Conservation (phyloP, 1,140 invertebrate genomes). For the Magallana gigas region DNA sequence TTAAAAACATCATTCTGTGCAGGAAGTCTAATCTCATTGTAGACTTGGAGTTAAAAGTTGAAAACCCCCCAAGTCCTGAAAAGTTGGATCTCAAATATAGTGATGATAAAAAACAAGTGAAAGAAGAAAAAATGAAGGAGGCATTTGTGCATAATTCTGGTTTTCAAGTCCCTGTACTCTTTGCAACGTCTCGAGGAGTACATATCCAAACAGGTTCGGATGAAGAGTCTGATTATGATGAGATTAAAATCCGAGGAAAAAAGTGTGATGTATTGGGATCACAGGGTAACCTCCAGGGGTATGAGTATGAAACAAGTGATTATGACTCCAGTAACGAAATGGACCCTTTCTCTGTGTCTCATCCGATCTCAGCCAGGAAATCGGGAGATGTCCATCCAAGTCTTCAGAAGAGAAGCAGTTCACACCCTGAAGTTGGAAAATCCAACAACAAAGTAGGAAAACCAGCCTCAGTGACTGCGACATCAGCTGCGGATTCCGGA, state of each 20-base stretch:
- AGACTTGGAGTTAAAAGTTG: slow-evolving; percentile 63
- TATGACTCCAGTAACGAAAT: slow-evolving; percentile 74
- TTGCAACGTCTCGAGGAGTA: slow-evolving; percentile 76
- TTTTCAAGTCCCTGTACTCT: slow-evolving; percentile 74
- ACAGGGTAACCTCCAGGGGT: slow-evolving; percentile 55
- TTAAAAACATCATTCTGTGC: slow-evolving; percentile 72
- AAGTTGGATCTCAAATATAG: slow-evolving; percentile 48
- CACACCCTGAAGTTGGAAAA: slow-evolving; percentile 60
- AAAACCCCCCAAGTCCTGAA: slow-evolving; percentile 42
- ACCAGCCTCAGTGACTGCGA: slow-evolving; percentile 46
- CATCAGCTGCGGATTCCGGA: slow-evolving; percentile 68
- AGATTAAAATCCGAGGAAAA: slow-evolving; percentile 58
- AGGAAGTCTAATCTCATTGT: slow-evolving; percentile 72
- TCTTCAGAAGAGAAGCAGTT: slow-evolving; percentile 55
- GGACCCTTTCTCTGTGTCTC: slow-evolving; percentile 70
- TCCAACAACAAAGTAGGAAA: slow-evolving; percentile 15
- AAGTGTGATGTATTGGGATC: slow-evolving; percentile 73
- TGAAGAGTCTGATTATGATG: slow-evolving; percentile 50
- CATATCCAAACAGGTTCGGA: slow-evolving; percentile 68
- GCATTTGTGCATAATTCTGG: slow-evolving; percentile 48
- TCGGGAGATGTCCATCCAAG: slow-evolving; percentile 49
- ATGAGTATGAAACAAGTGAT: slow-evolving; percentile 72
- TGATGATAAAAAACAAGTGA: slow-evolving; percentile 54
- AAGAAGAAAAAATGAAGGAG: slow-evolving; percentile 58
- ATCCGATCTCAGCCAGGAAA: slow-evolving; percentile 64